A percentile compares a stretch with the other conserved stretches of the same genome.
These are phyloP conservation scores for Xestia sexstrigata DNA, from an alignment of 2,888 invertebrate species.

Conservation along the genomic window DNA sequence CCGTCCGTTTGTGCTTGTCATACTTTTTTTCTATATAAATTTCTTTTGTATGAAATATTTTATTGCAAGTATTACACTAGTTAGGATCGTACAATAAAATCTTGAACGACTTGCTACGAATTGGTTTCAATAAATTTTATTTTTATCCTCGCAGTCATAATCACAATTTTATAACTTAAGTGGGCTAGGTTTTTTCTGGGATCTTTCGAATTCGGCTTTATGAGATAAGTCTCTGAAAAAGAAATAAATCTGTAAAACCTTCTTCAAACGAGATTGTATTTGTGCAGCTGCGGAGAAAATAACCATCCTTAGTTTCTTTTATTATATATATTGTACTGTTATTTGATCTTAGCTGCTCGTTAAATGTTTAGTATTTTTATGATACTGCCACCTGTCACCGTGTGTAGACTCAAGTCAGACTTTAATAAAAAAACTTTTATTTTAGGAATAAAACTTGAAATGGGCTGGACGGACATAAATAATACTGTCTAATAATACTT, in stretches of 20 bases:
- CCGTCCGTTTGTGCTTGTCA: constrained; percentile 52
- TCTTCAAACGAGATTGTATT: background rate
- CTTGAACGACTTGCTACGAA: constrained; percentile 46
- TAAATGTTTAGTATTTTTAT: background rate
- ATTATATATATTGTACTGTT: background rate
- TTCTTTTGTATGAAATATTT: constrained; percentile 69
- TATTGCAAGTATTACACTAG: constrained; percentile 63
- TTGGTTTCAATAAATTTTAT: constrained; percentile 64
- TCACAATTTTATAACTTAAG: constrained; percentile 63
- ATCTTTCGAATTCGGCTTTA: constrained; percentile 37
- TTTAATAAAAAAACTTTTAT: background rate
- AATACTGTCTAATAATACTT: background rate
- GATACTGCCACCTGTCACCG: background rate
- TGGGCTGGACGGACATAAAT: background rate
- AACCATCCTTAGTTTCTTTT: background rate
- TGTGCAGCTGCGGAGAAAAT: background rate
- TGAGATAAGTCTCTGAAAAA: constrained; percentile 24
- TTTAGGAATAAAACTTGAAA: background rate
- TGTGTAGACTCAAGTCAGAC: too few relatives aligned
- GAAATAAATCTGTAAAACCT: constrained; percentile 30
- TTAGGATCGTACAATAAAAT: constrained; percentile 57
- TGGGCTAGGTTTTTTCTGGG: constrained; percentile 29
- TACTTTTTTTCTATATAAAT: constrained; percentile 60
- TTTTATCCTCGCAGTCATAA: constrained; percentile 60
- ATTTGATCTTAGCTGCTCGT: background rate